Conservation (phyloP, 2,797 vertebrate genomes). For the Crocodylus rhombifer region DNA sequence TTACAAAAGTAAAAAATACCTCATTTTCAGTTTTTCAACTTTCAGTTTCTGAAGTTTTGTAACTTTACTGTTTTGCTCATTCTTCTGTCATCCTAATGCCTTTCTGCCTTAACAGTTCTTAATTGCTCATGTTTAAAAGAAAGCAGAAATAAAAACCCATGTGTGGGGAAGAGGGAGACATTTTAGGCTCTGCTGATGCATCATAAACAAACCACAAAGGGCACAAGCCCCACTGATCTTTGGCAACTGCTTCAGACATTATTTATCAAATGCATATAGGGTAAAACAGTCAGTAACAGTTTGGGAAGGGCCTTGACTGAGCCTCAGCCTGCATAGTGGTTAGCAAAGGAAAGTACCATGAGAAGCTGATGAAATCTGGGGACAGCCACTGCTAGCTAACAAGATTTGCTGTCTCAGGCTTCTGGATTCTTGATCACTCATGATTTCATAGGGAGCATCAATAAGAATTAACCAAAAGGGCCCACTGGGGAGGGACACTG, state of each 20-base stretch:
- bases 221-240: not conserved
- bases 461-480: not conserved
- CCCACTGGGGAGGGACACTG: not conserved
- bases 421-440: not conserved
- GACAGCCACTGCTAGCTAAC: not conserved
- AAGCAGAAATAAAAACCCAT: not conserved
- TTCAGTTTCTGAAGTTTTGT: not conserved
- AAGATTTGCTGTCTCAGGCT: not conserved
- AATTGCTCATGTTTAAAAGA: not conserved
- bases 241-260: not conserved
- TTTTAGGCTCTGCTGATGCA: not conserved
- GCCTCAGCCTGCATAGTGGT: not conserved
- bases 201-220: not conserved
- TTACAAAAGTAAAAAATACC: not conserved
- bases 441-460: not conserved
- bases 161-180: not conserved
- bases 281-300: not conserved
- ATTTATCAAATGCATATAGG: not conserved
- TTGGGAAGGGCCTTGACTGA: not conserved
- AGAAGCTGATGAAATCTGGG: not conserved
- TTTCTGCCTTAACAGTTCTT: too few species aligned
- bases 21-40: not conserved
- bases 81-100: not conserved
- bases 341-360: not conserved
- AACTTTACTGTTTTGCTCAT: not conserved